phyloP scores from a whole-genome alignment of 2,113 vertebrate genomes.

The Polyodon spathula region DNA sequence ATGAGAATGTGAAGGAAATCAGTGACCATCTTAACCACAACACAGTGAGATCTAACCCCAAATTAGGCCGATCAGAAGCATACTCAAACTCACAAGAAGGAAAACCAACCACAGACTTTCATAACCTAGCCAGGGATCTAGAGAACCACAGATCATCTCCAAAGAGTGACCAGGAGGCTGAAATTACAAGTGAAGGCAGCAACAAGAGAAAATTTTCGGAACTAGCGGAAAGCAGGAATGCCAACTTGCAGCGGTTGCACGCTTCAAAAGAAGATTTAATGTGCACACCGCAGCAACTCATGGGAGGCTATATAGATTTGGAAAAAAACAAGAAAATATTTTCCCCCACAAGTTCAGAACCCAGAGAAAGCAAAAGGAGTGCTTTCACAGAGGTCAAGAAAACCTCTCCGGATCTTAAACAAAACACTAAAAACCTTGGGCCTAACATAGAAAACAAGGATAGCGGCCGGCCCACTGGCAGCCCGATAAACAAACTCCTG shows the following conservation, averaged over 20 bases:
- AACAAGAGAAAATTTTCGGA: constrained; percentile 70
- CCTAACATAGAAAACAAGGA: constrained; percentile 62
- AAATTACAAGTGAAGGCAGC: constrained; percentile 59
- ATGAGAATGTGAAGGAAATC: constrained; percentile 54
- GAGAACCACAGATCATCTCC: constrained; percentile 69
- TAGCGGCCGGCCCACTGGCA: constrained; percentile 36
- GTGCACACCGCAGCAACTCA: constrained; percentile 76
- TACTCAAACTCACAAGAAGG: constrained; percentile 43
- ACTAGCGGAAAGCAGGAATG: constrained; percentile 37
- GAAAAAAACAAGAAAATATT: constrained; percentile 71
- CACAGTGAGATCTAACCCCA: constrained; percentile 42
- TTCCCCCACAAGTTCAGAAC: constrained; percentile 61
- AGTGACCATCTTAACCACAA: constrained; percentile 19
- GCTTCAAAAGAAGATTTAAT: constrained; percentile 77
- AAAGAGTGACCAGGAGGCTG: constrained; percentile 55
- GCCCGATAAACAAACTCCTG: constrained; percentile 49
- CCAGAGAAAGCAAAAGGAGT: constrained; percentile 73
- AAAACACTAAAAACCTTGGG: constrained; percentile 43
- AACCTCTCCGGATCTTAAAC: constrained; percentile 53
- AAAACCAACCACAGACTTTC: constrained; percentile 90
- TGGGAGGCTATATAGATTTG: constrained; percentile 70
- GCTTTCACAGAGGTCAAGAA: constrained; percentile 94
- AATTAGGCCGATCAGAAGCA: constrained; percentile 49
- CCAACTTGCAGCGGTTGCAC: constrained; percentile 28
- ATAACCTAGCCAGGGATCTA: constrained; percentile 84